These are phyloP conservation scores for Chiloscyllium plagiosum DNA, from an alignment of 2,113 vertebrate genomes.

Conservation along the genomic window DNA sequence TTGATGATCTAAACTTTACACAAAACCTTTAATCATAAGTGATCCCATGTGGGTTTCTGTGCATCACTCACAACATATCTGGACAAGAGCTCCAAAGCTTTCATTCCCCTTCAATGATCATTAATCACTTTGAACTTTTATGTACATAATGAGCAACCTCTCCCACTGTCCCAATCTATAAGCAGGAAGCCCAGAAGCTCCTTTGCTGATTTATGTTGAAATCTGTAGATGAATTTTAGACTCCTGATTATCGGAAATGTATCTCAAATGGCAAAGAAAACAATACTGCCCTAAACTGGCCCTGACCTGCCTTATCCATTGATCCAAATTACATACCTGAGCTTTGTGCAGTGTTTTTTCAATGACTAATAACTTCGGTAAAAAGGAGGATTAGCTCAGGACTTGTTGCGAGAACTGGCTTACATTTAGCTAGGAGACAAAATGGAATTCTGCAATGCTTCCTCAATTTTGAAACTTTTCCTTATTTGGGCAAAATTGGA, in stretches of 20 bases:
- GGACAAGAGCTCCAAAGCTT: background rate
- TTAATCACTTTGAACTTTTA: background rate
- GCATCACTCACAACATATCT: background rate
- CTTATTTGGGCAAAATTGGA: background rate
- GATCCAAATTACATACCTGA: background rate
- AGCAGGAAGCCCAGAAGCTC: background rate
- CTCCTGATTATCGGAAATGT: background rate
- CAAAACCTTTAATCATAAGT: background rate
- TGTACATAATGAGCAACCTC: background rate
- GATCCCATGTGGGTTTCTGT: background rate
- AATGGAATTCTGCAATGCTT: background rate
- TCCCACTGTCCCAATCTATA: background rate
- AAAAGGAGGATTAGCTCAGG: background rate
- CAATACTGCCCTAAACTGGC: background rate
- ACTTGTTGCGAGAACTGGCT: background rate
- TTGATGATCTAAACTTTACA: no score
- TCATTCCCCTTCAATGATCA: background rate
- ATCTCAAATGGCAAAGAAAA: background rate
- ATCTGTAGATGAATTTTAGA: background rate
- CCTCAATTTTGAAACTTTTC: background rate
- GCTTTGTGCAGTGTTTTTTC: background rate
- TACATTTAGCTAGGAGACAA: no score
- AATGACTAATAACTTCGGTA: background rate
- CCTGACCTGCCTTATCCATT: background rate
- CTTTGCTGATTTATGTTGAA: background rate